Conservation (phyloP, 1,140 invertebrate genomes). For the Caenorhabditis brenneri region DNA sequence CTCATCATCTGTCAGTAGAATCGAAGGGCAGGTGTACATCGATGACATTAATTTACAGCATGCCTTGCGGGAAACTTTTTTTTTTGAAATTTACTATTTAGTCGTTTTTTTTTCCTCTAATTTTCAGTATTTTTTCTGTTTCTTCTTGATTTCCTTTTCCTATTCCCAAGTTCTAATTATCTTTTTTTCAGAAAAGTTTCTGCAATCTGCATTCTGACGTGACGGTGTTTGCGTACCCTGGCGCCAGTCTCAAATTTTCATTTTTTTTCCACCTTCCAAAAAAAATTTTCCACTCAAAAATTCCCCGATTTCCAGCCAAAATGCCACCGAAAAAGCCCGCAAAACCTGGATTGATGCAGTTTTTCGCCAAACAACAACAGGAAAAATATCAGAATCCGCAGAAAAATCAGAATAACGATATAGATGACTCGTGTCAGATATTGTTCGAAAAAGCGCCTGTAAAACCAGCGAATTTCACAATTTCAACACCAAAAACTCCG, state of each 20-base stretch:
- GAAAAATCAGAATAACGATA: background rate
- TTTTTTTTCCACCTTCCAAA: background rate
- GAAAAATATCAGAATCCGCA: background rate
- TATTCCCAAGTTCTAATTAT: no score
- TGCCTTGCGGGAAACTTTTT: no score
- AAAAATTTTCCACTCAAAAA: no score
- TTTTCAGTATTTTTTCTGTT: no score
- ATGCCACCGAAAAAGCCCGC: background rate
- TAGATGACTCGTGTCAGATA: background rate
- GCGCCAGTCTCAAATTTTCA: background rate
- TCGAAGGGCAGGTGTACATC: no score
- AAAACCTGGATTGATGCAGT: slow-evolving; percentile 4
- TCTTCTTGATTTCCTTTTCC: no score
- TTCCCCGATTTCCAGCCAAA: slow-evolving; percentile 18
- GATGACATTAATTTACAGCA: no score
- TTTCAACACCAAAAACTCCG: background rate
- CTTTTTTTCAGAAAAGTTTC: background rate
- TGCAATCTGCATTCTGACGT: background rate
- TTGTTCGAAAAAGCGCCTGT: background rate
- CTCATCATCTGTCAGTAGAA: no score
- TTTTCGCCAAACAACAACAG: slow-evolving; percentile 23
- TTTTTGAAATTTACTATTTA: no score
- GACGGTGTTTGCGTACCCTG: background rate
- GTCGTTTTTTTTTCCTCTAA: no score
- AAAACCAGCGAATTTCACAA: background rate